A percentile compares a stretch with the other conserved stretches of the same genome.
Evolutionary conservation across 2,113 vertebrate genomes (phyloP).

Genomic region (Arizona elegans): DNA sequence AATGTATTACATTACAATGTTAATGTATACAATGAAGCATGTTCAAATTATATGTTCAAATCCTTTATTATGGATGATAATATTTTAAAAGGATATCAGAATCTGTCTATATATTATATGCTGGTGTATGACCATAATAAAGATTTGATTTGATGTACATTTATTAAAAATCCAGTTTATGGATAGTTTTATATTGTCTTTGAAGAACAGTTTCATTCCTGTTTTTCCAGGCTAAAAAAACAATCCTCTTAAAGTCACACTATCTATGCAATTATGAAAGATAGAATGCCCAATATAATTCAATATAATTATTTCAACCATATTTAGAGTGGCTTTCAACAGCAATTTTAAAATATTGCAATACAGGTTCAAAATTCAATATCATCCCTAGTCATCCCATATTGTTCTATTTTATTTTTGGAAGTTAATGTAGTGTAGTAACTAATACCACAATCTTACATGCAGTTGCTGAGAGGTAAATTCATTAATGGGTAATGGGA

Average conservation of each 20-base stretch:
- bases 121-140: no score
- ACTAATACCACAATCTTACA: background rate
- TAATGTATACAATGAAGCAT: background rate
- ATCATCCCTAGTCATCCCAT: background rate
- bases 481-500: background rate
- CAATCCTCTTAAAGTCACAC: background rate
- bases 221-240: background rate
- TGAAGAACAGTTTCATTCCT: background rate
- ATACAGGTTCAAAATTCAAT: background rate
- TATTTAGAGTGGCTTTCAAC: background rate
- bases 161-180: background rate
- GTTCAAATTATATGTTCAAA: background rate
- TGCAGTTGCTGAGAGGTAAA: background rate
- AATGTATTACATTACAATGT: no score
- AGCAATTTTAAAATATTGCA: rapidly evolving
- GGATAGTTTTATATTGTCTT: background rate
- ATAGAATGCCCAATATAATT: background rate
- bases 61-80: background rate
- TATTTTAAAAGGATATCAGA: no score
- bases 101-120: background rate
- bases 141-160: no score
- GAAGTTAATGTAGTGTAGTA: background rate
- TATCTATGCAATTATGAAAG: background rate
- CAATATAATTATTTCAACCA: background rate
- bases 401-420: background rate